phyloP scores from a whole-genome alignment of 2,797 vertebrate genomes.

The Liparis tanakae region DNA sequence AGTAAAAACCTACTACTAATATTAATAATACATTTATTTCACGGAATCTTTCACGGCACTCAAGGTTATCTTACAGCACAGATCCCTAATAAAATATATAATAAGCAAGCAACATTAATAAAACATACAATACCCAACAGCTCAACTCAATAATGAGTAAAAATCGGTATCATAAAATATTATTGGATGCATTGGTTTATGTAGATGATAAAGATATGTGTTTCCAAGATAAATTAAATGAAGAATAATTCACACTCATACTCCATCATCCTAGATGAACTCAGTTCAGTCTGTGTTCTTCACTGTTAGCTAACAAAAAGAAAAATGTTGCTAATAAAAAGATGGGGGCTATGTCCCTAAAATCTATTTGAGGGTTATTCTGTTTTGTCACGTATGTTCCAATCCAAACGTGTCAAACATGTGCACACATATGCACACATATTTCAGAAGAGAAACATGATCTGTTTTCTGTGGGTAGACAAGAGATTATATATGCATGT shows the following conservation, averaged over 20 bases:
- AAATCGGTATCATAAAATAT: neutral
- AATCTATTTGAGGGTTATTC: neutral
- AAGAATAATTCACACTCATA: neutral
- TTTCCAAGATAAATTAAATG: neutral
- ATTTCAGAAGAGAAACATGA: neutral
- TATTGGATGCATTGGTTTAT: slow-evolving; percentile 5
- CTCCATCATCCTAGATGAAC: neutral
- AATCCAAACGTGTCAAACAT: neutral
- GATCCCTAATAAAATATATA: neutral
- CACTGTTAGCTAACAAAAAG: neutral
- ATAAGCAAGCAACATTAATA: neutral
- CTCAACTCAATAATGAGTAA: neutral
- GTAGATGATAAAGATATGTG: neutral
- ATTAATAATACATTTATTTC: neutral
- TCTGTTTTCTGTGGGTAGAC: neutral
- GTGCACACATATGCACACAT: slow-evolving; percentile 10
- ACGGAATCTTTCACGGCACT: neutral
- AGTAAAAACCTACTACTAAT: neutral
- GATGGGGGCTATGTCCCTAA: neutral
- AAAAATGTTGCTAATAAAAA: neutral
- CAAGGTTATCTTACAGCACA: neutral
- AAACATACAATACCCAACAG: neutral
- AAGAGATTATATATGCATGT: neutral
- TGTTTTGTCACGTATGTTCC: slow-evolving; percentile 8
- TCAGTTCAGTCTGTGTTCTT: neutral